Percentiles rank a stretch among this genome's conserved stretches.
Evolutionary conservation across 2,888 invertebrate species (phyloP).

Genomic region (Noctua fimbriata): DNA sequence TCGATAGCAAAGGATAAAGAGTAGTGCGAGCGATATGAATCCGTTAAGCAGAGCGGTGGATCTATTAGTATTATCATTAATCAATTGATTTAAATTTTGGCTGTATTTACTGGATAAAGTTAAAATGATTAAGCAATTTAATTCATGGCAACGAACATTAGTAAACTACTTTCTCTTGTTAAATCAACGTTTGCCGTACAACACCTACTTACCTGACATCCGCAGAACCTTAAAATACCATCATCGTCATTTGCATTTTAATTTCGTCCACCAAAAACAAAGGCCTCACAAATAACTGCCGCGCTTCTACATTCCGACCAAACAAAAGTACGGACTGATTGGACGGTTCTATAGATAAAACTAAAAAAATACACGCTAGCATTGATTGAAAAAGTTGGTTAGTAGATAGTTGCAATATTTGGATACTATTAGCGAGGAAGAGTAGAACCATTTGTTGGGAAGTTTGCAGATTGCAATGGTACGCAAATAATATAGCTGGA

Average conservation of each 20-base stretch:
- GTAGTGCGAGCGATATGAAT: neutral
- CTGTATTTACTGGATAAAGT: neutral
- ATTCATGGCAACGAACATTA: neutral
- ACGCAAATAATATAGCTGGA: slow-evolving; percentile 21
- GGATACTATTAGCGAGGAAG: slow-evolving; percentile 12
- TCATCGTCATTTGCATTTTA: neutral
- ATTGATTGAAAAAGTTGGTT: slow-evolving; percentile 42
- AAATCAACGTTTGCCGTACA: neutral
- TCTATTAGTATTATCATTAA: slow-evolving; percentile 12
- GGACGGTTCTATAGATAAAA: neutral
- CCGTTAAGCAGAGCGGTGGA: slow-evolving; percentile 6
- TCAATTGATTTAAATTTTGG: neutral
- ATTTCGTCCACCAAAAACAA: neutral
- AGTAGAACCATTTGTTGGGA: slow-evolving; percentile 26
- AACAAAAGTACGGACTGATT: neutral
- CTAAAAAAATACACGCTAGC: neutral
- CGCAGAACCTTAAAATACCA: neutral
- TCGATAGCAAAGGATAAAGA: neutral
- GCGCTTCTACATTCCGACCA: neutral
- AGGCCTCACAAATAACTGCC: neutral
- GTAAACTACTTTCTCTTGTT: neutral
- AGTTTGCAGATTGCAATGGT: slow-evolving; percentile 43
- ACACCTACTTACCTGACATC: neutral
- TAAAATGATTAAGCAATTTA: neutral
- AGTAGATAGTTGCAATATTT: slow-evolving; percentile 26